A percentile compares a stretch with the other conserved stretches of the same genome.
Evolutionary conservation across 2,888 invertebrate species (phyloP).

Genomic region (Parthenolecanium corni): DNA sequence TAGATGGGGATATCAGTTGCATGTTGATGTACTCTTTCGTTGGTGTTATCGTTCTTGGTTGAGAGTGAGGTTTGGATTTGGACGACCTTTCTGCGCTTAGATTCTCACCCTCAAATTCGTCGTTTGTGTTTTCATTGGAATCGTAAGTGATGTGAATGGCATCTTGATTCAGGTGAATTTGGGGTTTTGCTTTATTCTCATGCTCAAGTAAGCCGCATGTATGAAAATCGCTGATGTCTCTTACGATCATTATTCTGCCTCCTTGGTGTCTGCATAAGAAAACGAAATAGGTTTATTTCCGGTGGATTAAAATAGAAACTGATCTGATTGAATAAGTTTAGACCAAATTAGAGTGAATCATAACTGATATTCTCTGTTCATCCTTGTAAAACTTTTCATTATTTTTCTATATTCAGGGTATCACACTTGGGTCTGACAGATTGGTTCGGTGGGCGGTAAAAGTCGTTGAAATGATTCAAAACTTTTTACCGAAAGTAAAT

Average conservation of each 20-base stretch:
- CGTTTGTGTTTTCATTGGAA: slow-evolving; percentile 1
- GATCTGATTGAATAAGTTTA: too few relatives aligned
- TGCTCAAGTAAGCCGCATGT: slow-evolving; percentile 67
- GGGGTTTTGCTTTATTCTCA: slow-evolving; percentile 49
- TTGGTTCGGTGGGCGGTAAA: too few relatives aligned
- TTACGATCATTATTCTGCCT: slow-evolving; percentile 66
- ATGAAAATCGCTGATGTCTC: slow-evolving; percentile 62
- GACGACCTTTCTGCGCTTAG: not conserved
- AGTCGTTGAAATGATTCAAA: too few relatives aligned
- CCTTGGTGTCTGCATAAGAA: slow-evolving; percentile 45
- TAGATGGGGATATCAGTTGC: not conserved
- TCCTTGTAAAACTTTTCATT: too few relatives aligned
- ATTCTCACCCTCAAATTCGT: slow-evolving; percentile 9
- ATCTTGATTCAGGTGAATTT: slow-evolving; percentile 41
- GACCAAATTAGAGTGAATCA: too few relatives aligned
- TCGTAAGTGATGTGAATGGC: not conserved
- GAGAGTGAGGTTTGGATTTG: not conserved
- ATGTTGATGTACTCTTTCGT: not conserved
- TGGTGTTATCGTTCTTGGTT: not conserved
- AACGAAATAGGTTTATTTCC: not conserved
- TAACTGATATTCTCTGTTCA: too few relatives aligned
- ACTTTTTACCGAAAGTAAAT: too few relatives aligned
- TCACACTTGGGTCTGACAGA: too few relatives aligned
- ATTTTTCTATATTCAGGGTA: too few relatives aligned
- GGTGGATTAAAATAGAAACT: too few relatives aligned